These are phyloP conservation scores for Cairina moschata DNA, from an alignment of 2,113 vertebrate species.

Conservation along the genomic window DNA sequence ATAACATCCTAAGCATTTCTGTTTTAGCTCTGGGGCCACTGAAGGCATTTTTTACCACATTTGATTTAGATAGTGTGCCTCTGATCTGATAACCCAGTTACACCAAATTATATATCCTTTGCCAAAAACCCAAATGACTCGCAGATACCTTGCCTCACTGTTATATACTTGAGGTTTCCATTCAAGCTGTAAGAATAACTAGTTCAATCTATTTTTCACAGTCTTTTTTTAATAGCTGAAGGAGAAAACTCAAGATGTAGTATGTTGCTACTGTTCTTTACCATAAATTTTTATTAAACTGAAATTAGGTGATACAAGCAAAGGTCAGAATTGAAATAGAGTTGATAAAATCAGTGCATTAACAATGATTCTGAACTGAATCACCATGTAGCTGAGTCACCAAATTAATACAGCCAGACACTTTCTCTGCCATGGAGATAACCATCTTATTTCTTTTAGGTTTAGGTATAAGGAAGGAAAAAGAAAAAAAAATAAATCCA, in stretches of 20 bases:
- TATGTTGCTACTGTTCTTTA: not conserved
- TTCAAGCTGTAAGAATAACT: not conserved
- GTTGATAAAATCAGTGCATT: conserved; percentile 18
- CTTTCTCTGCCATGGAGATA: not conserved
- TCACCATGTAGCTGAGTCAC: not conserved
- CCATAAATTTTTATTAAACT: not conserved
- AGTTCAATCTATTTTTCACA: not conserved
- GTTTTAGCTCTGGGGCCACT: not conserved
- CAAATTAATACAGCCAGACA: not conserved
- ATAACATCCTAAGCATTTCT: not conserved
- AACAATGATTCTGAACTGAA: not conserved
- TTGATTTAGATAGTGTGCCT: not conserved
- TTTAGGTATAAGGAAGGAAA: not conserved
- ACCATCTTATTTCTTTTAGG: not conserved
- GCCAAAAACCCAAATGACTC: not conserved
- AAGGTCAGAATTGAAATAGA: conserved; percentile 25
- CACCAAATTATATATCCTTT: not conserved
- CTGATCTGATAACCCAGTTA: not conserved
- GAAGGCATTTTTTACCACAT: not conserved
- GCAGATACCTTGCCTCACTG: not conserved
- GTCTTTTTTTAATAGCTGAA: not conserved
- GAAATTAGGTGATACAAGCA: not conserved
- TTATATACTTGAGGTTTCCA: not conserved
- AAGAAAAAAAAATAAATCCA: not conserved
- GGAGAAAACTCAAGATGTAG: not conserved